These are phyloP conservation scores for Elaphurus davidianus DNA, from an alignment of 2,113 vertebrate species.

Conservation along the genomic window DNA sequence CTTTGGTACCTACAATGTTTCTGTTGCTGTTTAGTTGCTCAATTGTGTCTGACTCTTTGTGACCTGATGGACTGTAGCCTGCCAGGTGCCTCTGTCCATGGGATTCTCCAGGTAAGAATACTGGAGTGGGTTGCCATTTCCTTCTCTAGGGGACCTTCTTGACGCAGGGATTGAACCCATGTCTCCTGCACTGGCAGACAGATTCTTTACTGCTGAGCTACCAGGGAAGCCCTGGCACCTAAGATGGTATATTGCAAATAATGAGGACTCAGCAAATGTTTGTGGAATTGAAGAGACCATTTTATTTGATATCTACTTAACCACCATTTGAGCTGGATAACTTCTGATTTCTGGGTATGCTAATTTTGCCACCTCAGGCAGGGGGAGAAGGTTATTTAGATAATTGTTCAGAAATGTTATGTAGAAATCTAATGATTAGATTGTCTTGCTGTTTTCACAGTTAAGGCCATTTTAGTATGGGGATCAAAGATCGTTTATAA, in stretches of 20 bases:
- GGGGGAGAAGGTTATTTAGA: neutral
- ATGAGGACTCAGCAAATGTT: neutral
- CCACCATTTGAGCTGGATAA: neutral
- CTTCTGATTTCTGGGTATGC: neutral
- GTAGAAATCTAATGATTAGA: neutral
- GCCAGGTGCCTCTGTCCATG: neutral
- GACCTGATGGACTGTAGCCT: neutral
- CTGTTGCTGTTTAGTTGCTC: neutral
- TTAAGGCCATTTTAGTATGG: neutral
- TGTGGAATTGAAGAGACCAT: neutral
- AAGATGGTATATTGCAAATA: neutral
- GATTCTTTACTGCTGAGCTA: neutral
- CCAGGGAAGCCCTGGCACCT: neutral
- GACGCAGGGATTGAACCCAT: neutral
- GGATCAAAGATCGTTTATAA: neutral
- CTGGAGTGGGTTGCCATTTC: neutral
- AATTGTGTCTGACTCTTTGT: neutral
- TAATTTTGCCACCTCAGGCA: neutral
- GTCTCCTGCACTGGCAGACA: neutral
- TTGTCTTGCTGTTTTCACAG: neutral
- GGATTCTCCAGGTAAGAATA: neutral
- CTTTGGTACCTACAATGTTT: neutral
- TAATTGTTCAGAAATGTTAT: neutral
- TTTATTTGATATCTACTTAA: neutral
- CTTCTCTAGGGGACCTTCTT: neutral